phyloP scores from a whole-genome alignment of 2,113 vertebrate species.

The Etheostoma cragini region DNA sequence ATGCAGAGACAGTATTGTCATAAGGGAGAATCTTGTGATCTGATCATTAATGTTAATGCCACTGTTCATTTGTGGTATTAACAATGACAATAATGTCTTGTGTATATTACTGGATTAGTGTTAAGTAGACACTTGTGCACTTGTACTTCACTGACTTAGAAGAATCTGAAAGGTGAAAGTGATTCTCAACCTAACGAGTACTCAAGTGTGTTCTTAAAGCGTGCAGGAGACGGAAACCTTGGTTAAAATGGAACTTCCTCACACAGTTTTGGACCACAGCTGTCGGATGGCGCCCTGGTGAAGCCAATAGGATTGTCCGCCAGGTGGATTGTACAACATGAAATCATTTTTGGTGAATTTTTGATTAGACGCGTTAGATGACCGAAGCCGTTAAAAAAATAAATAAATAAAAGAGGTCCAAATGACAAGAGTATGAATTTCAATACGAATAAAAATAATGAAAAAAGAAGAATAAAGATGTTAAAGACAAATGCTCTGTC shows the following conservation, averaged over 20 bases:
- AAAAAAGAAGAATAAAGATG: constrained; percentile 83
- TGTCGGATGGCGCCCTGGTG: constrained; percentile 62
- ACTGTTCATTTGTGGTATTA: constrained; percentile 31
- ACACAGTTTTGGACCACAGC: constrained; percentile 57
- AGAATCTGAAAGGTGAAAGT: background rate
- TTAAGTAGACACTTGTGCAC: constrained; percentile 34
- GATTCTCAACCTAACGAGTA: background rate
- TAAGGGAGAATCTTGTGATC: background rate
- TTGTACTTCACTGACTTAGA: constrained; percentile 6
- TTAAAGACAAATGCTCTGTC: constrained; percentile 66
- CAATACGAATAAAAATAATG: constrained; percentile 80
- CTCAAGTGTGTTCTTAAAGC: constrained; percentile 9
- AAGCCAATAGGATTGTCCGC: constrained; percentile 75
- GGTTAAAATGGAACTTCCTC: constrained; percentile 65
- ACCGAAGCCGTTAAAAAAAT: constrained; percentile 63
- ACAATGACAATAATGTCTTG: constrained; percentile 16
- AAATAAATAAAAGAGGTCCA: constrained; percentile 59
- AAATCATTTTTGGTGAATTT: constrained; percentile 80
- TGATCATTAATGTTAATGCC: constrained; percentile 5
- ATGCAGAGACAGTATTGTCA: constrained; percentile 32
- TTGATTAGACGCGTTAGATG: constrained; percentile 69
- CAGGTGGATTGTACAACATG: constrained; percentile 78
- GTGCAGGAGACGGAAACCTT: constrained; percentile 1
- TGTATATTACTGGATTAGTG: constrained; percentile 26
- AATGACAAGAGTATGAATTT: constrained; percentile 75